Evolutionary conservation across 2,797 vertebrate genomes (phyloP).

Genomic region (Spinus olivaceus): DNA sequence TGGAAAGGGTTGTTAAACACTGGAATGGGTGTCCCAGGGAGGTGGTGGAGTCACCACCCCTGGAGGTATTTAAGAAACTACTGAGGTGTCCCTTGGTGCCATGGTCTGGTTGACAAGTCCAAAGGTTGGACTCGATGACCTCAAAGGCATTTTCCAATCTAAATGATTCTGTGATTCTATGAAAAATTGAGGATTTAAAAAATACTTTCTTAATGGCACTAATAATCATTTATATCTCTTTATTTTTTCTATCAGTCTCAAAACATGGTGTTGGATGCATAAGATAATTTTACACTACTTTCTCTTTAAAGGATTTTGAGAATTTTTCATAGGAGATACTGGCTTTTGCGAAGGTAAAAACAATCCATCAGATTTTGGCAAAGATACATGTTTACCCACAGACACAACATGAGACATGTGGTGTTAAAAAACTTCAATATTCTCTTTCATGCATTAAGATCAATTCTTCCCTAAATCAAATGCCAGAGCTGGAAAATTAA

Average conservation of each 20-base stretch:
- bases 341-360: background rate
- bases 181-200: background rate
- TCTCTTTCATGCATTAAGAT: background rate
- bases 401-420: background rate
- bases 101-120: background rate
- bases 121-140: fast-evolving
- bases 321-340: background rate
- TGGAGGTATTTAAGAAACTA: background rate
- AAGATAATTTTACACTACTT: background rate
- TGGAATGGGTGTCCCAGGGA: background rate
- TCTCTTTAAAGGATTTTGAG: background rate
- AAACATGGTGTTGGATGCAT: background rate
- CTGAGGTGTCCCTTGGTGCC: background rate
- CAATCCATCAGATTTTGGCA: background rate
- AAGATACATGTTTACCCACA: background rate
- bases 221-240: background rate
- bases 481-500: background rate
- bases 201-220: background rate
- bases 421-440: background rate
- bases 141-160: background rate
- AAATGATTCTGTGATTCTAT: background rate
- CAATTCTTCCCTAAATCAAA: background rate
- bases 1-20: background rate
- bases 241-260: background rate
- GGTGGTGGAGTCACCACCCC: background rate